Percentiles rank a stretch among this genome's conserved stretches.
Conservation (phyloP, 2,888 invertebrate genomes). For the Congeria kusceri region DNA sequence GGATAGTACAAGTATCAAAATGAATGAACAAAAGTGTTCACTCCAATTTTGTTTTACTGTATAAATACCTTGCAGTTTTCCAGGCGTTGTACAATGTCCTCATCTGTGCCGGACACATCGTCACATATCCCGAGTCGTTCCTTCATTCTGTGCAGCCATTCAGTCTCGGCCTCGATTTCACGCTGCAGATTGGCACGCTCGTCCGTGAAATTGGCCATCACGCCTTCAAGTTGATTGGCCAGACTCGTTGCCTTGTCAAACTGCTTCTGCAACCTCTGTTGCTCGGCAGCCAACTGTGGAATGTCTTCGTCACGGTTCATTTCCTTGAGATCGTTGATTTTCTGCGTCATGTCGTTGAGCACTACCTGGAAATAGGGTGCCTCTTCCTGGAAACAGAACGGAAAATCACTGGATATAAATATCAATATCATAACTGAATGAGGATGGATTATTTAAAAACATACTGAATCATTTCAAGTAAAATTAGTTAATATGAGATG, state of each 20-base stretch:
- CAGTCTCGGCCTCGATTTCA: slow-evolving; percentile 78
- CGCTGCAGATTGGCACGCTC: slow-evolving; percentile 79
- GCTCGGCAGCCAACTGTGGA: slow-evolving; percentile 85
- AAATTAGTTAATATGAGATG: no score
- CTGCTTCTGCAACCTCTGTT: slow-evolving; percentile 85
- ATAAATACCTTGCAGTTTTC: slow-evolving; percentile 89
- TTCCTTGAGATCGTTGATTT: slow-evolving; percentile 92
- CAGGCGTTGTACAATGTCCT: slow-evolving; percentile 92
- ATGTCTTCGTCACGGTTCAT: slow-evolving; percentile 91
- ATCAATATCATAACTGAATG: no score
- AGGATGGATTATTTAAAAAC: no score
- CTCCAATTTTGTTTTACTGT: no score
- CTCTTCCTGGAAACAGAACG: slow-evolving; percentile 87
- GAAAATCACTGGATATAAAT: no score
- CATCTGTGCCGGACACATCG: slow-evolving; percentile 90
- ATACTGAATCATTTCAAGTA: no score
- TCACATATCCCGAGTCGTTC: slow-evolving; percentile 80
- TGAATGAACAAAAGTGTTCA: no score
- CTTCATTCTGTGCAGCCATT: slow-evolving; percentile 78
- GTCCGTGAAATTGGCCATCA: slow-evolving; percentile 90
- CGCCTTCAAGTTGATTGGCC: slow-evolving; percentile 91
- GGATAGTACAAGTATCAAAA: no score
- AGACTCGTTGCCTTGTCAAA: slow-evolving; percentile 91
- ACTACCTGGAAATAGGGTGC: slow-evolving; percentile 92
- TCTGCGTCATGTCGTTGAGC: slow-evolving; percentile 91